Evolutionary conservation across 2,797 vertebrate genomes (phyloP).

Genomic region (Vespertilio murinus): DNA sequence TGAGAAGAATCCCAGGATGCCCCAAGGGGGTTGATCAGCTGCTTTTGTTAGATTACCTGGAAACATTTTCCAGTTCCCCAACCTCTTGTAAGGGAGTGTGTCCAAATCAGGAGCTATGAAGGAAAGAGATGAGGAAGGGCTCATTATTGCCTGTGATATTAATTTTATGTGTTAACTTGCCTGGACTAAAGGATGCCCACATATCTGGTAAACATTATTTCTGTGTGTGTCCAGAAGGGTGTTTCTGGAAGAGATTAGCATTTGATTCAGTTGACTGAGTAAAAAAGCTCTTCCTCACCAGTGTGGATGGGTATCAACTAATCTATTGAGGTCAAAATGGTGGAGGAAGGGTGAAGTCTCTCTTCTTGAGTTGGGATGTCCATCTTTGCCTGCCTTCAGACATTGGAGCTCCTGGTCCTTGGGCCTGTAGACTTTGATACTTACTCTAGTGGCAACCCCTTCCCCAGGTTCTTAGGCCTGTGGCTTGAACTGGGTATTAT

Average conservation of each 20-base stretch:
- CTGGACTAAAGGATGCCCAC: neutral
- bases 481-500: neutral
- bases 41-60: neutral
- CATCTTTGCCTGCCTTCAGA: neutral
- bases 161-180: neutral
- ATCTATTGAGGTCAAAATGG: neutral
- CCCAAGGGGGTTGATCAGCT: neutral
- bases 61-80: neutral
- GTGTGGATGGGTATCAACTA: neutral
- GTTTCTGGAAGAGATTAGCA: neutral
- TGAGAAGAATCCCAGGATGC: neutral
- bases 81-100: neutral
- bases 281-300: neutral
- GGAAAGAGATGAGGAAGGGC: neutral
- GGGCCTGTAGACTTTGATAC: neutral
- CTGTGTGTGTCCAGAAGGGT: neutral
- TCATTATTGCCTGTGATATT: neutral
- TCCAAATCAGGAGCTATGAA: neutral
- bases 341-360: neutral
- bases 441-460: neutral
- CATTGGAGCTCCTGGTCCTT: neutral
- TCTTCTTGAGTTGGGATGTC: neutral
- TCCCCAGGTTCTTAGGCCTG: neutral
- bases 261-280: neutral
- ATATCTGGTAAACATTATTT: neutral